Evolutionary conservation across 2,113 vertebrate genomes (phyloP), one percentile per base, ranked within the genome.

Genomic region (Noctilio leporinus): DNA sequence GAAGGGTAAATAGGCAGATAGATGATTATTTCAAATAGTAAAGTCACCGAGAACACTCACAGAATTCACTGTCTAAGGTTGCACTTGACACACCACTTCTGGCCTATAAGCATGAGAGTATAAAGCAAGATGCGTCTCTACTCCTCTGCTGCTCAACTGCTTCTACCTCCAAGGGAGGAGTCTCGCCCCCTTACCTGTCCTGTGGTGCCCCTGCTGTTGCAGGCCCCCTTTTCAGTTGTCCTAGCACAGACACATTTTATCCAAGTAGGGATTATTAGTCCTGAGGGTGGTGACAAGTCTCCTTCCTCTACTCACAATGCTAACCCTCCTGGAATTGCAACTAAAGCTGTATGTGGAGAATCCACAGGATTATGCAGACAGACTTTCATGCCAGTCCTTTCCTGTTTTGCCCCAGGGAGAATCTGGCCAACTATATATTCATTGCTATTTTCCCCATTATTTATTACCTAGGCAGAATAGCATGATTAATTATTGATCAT

Each of bases 401-500:
- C 73, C 95, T 88, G 45, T 97, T 96, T 96, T 0, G 51, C 95
- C 95, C 95, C 69, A 65, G 96, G 97, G 96, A 97, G 65, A 96
- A 94, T 96, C 95, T 95, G 92, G 94, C 96, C 97, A 96, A 95
- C 93, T 96, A 96, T 97, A 96, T 96, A 97, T 97, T 97, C 97
- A 97, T 96, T 96, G 95, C 95, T 97, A 94, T 97, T 97, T 97
- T 94, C 85, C 97, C 96, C 92, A 95, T 97, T 97, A 97, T 97
- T 97, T 97, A 97, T 97, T 97, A 97, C 96, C 95, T 95, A 97
- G 96, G 93, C 94, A 94, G 97, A 97, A 97, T 94, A 97, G 95
- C 93, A 86, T 97, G 95, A 97, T 97, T 97, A 97, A 97, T 97
- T 97, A 97, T 97, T 97, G 97, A 97, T 97, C 97, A 97, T 96